Evolutionary conservation across 2,888 invertebrate species (phyloP), one percentile per base, ranked within the genome.

Genomic region (Sinopyrophorus schimmeli): DNA sequence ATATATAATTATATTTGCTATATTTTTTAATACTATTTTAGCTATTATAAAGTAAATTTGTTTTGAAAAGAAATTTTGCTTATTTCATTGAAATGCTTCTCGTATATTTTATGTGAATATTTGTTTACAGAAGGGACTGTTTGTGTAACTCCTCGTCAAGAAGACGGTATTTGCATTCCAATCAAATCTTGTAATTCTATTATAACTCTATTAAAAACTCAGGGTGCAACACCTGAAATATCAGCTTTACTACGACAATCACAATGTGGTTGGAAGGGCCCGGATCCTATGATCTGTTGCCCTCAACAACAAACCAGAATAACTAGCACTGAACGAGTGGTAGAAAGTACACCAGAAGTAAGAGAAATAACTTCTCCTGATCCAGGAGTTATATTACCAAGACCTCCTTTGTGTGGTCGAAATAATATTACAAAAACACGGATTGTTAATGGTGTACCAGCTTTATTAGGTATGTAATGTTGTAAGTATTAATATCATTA

Each of bases 401-500:
- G 76, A 61, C 38, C 75, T 59, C 66, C 82, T 0, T 69, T 80
- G 0, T 90, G 90, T 58, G 90, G 90, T 0, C 62, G 72, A 37
- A 81, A 80, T 26, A 78, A 80, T 53, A 74, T 74, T 0, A 64
- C 77, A 0, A 77, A 79, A 60, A 75, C 76, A 18, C 78, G 84
- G 57, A 81, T 91, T 1, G 88, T 92, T 1, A 88, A 87, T 3
- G 92, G 92, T 0, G 70, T 77, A 0, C 77, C 81, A 5, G 84
- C 88, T 3, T 74, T 77, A 35, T 71, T 82, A 50, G 83, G 85
- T 83, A 68, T 73, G 69, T 49, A n/a, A n/a, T n/a, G n/a, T n/a
- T n/a, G n/a, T n/a, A n/a, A n/a, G n/a, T n/a, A n/a, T n/a, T n/a
- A n/a, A n/a, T n/a, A n/a, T n/a, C n/a, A n/a, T n/a, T n/a, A n/a